Evolutionary conservation across 2,797 vertebrate species (phyloP).

Genomic region (Microctenopoma stevenorrisi): DNA sequence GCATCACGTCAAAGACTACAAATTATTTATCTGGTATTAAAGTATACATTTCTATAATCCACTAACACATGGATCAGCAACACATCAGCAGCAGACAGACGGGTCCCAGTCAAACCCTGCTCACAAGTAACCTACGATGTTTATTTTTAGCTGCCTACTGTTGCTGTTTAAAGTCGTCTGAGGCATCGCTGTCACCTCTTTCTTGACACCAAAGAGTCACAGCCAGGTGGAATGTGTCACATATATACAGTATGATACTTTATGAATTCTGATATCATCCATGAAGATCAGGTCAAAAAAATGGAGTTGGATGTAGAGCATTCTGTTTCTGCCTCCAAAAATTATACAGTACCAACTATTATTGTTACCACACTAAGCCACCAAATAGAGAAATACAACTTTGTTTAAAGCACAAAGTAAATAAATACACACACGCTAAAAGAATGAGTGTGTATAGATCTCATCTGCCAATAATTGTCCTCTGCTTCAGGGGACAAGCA

Average conservation of each 20-base stretch:
- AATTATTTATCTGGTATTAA: background rate
- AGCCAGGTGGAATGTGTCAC: background rate
- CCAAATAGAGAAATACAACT: constrained; percentile 3
- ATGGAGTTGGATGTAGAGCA: constrained; percentile 10
- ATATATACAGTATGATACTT: background rate
- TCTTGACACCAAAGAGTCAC: constrained; percentile 4
- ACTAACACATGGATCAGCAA: background rate
- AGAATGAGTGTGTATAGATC: constrained; percentile 37
- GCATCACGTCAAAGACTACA: background rate
- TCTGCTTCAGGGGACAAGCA: constrained; percentile 26
- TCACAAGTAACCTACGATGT: constrained; percentile 2
- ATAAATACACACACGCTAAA: background rate
- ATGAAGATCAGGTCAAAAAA: background rate
- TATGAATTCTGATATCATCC: constrained; percentile 7
- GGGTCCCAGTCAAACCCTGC: background rate
- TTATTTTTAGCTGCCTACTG: constrained; percentile 25
- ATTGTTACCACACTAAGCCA: background rate
- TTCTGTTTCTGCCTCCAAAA: constrained; percentile 20
- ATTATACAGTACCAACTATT: background rate
- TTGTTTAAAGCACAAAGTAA: background rate
- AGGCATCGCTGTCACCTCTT: constrained; percentile 4
- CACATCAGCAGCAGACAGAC: background rate
- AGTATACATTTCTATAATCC: background rate
- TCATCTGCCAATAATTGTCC: constrained; percentile 31
- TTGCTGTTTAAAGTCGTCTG: constrained; percentile 1